These are phyloP conservation scores for Mythimna vitellina DNA, from an alignment of 2,888 invertebrate species.

Conservation along the genomic window DNA sequence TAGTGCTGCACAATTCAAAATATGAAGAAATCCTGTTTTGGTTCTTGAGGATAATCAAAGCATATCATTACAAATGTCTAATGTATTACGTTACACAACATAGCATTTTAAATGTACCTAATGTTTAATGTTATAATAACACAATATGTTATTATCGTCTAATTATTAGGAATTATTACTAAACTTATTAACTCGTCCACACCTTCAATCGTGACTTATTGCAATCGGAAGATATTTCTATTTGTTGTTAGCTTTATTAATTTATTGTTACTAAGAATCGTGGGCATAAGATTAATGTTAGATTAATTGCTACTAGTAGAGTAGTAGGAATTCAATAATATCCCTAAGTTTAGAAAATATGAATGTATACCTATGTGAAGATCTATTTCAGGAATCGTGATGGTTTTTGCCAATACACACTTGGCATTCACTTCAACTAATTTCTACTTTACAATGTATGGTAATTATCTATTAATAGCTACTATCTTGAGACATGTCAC, in stretches of 20 bases:
- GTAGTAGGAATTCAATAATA: neutral
- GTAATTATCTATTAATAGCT: neutral
- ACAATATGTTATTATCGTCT: slow-evolving; percentile 30
- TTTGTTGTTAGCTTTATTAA: neutral
- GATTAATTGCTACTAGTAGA: neutral
- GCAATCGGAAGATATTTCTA: slow-evolving; percentile 13
- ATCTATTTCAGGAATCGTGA: neutral
- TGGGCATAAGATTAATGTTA: neutral
- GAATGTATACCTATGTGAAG: neutral
- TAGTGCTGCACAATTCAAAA: neutral
- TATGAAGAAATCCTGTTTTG: neutral
- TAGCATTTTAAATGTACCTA: slow-evolving; percentile 7
- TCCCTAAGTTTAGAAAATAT: neutral
- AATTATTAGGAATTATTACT: slow-evolving; percentile 40
- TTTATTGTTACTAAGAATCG: slow-evolving; percentile 25
- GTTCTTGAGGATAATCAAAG: slow-evolving; percentile 26
- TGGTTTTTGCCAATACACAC: neutral
- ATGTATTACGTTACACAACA: slow-evolving; percentile 10
- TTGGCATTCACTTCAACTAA: neutral
- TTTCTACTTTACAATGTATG: neutral
- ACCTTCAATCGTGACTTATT: slow-evolving; percentile 54
- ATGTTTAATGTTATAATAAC: slow-evolving; percentile 16
- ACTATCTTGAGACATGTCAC: no score
- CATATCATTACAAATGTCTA: neutral
- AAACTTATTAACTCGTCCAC: slow-evolving; percentile 38